Evolutionary conservation across 2,888 invertebrate species (phyloP).

Genomic region (Lathronympha strigana): DNA sequence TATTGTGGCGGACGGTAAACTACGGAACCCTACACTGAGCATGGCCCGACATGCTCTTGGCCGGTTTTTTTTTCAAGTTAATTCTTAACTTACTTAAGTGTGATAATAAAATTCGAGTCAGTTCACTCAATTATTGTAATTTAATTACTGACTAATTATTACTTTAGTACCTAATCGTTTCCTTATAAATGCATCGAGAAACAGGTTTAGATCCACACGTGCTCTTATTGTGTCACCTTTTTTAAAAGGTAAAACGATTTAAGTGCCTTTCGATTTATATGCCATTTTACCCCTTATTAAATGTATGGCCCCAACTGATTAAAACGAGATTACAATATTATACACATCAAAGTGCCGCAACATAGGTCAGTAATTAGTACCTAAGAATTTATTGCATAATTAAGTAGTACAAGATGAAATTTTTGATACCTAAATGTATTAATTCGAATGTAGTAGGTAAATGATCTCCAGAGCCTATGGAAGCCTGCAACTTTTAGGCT

Average conservation of each 20-base stretch:
- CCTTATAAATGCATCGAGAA: neutral
- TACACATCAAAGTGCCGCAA: neutral
- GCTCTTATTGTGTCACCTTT: slow-evolving; percentile 6
- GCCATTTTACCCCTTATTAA: neutral
- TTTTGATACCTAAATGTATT: too few species aligned
- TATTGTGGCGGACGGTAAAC: too few species aligned
- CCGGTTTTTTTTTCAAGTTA: too few species aligned
- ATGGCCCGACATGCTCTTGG: too few species aligned
- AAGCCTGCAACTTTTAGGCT: too few species aligned
- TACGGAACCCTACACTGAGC: too few species aligned
- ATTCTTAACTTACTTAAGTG: too few species aligned
- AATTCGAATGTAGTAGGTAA: too few species aligned
- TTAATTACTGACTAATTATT: slow-evolving; percentile 7
- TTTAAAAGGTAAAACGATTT: neutral
- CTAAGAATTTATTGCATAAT: too few species aligned
- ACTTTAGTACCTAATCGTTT: slow-evolving; percentile 1
- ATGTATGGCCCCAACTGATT: neutral
- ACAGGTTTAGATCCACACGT: slow-evolving; percentile 12
- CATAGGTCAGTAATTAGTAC: too few species aligned
- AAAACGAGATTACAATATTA: neutral
- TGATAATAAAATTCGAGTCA: neutral
- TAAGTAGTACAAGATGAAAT: too few species aligned
- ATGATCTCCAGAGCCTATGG: too few species aligned
- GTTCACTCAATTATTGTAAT: slow-evolving; percentile 1
- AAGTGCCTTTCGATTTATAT: neutral